phyloP scores from a whole-genome alignment of 1,140 invertebrate genomes.

The Chlorops oryzae region DNA sequence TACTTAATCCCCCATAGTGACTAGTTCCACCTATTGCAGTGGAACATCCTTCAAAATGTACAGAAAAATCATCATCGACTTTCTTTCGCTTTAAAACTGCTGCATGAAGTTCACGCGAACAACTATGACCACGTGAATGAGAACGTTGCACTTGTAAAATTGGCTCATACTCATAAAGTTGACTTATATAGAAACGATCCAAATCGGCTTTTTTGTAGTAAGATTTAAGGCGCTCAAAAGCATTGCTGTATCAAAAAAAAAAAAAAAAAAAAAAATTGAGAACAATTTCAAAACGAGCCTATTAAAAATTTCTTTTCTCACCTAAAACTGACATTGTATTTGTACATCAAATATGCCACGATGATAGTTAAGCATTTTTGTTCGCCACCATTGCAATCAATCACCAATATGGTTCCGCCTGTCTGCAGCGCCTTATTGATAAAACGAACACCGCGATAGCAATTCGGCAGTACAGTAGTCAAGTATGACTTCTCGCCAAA shows the following conservation, averaged over 20 bases:
- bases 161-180: slow-evolving; percentile 25
- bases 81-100: slow-evolving; percentile 21
- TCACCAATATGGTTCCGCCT: slow-evolving; percentile 16
- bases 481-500: slow-evolving; percentile 23
- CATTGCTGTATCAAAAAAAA: slow-evolving; percentile 18
- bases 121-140: slow-evolving; percentile 20
- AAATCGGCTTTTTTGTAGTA: slow-evolving; percentile 22
- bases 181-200: slow-evolving; percentile 21
- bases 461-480: slow-evolving; percentile 23
- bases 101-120: slow-evolving; percentile 18
- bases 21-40: no score
- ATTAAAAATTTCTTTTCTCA: slow-evolving; percentile 11
- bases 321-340: slow-evolving; percentile 23
- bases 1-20: no score
- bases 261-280: no score
- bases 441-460: slow-evolving; percentile 22
- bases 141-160: slow-evolving; percentile 23
- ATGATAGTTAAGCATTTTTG: slow-evolving; percentile 24
- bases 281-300: not conserved
- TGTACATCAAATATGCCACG: slow-evolving; percentile 24
- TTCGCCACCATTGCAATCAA: slow-evolving; percentile 21
- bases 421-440: slow-evolving; percentile 18
- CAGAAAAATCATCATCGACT: slow-evolving; percentile 10
- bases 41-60: not conserved
- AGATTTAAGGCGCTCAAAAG: slow-evolving; percentile 21